Percentiles rank a stretch among this genome's conserved stretches.
phyloP scores from a whole-genome alignment of 2,888 invertebrate genomes.

The Chrysotoxum bicinctum region DNA sequence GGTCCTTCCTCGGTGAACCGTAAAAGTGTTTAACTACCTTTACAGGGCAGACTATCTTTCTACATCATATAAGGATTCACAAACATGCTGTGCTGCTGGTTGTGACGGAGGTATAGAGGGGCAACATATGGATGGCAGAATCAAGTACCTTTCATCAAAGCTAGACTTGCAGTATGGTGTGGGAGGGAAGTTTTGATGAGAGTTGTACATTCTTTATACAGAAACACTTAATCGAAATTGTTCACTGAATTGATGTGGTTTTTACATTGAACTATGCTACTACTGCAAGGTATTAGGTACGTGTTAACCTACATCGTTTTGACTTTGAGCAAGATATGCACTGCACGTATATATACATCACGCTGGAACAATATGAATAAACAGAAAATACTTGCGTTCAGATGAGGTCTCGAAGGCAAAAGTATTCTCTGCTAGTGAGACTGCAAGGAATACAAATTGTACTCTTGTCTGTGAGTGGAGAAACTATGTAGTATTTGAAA shows the following conservation, averaged over 20 bases:
- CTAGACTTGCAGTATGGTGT: background rate
- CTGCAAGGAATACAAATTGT: conserved; percentile 29
- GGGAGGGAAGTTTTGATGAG: background rate
- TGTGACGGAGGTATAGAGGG: background rate
- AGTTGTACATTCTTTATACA: conserved; percentile 12
- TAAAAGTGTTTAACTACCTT: conserved; percentile 63
- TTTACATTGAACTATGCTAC: conserved; percentile 27
- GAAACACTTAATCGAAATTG: conserved; percentile 53
- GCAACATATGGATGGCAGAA: background rate
- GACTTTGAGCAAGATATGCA: background rate
- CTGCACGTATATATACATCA: background rate
- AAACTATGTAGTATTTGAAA: background rate
- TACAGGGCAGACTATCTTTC: conserved; percentile 2
- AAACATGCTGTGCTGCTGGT: conserved; percentile 15
- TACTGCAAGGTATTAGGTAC: background rate
- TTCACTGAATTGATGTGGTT: conserved; percentile 56
- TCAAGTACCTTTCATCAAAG: conserved; percentile 32
- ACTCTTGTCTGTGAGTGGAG: conserved; percentile 5
- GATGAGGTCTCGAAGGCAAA: background rate
- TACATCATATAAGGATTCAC: conserved; percentile 1
- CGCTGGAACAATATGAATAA: background rate
- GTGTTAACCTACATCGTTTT: conserved; percentile 6
- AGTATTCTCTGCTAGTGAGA: background rate
- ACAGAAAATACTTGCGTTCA: conserved; percentile 15
- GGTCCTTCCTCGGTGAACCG: conserved; percentile 58